Evolutionary conservation across 1,140 invertebrate genomes (phyloP).

Genomic region (Lepidurus couesii): DNA sequence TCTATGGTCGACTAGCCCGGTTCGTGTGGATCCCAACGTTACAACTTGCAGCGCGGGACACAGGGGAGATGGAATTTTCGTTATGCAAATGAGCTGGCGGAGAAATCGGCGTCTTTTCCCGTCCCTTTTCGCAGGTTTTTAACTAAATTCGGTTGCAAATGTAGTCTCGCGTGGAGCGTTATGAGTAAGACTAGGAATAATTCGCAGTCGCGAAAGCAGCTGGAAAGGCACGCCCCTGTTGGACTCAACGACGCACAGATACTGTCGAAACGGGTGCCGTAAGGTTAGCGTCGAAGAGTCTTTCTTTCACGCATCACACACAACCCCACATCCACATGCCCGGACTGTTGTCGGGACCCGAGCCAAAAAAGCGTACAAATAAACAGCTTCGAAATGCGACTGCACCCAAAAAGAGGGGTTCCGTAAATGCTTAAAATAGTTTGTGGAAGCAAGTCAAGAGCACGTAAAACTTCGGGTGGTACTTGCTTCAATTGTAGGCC

Average conservation of each 20-base stretch:
- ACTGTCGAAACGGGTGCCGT: not conserved
- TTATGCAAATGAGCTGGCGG: not conserved
- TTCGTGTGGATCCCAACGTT: not conserved
- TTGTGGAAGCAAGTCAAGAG: not conserved
- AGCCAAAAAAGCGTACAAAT: conserved; percentile 4
- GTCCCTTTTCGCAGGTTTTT: not conserved
- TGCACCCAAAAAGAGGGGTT: not conserved
- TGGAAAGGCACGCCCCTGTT: not conserved
- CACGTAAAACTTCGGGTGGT: not conserved
- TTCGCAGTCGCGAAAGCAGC: not conserved
- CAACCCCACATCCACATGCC: not conserved
- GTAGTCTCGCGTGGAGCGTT: not conserved
- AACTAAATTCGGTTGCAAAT: not conserved
- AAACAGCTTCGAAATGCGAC: not conserved
- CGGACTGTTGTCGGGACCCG: not conserved
- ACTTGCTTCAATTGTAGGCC: not conserved
- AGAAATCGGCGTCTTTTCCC: not conserved
- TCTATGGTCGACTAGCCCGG: not conserved
- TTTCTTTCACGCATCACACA: not conserved
- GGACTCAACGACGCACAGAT: not conserved
- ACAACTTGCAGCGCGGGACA: not conserved
- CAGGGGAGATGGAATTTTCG: not conserved
- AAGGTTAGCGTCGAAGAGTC: conserved; percentile 6
- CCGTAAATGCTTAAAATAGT: not conserved
- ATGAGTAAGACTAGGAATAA: conserved; percentile 12